These are phyloP conservation scores for Prietella phreatophila DNA, from an alignment of 2,113 vertebrate species.

Conservation along the genomic window DNA sequence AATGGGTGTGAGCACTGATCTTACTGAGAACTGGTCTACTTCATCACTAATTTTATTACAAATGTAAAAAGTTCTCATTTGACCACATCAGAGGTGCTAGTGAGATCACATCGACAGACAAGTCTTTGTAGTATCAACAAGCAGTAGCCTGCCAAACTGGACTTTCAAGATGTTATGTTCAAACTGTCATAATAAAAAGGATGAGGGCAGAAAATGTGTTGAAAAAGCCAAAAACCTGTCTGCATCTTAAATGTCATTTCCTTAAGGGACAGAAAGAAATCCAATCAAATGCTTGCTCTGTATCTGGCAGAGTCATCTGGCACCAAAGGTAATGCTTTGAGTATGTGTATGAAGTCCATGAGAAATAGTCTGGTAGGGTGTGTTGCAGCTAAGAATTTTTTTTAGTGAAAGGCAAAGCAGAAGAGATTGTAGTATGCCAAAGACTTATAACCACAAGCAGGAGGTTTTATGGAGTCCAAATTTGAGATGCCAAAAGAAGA, in stretches of 20 bases:
- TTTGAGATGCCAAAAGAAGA: neutral
- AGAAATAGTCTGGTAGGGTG: constrained; percentile 8
- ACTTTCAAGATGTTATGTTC: constrained; percentile 14
- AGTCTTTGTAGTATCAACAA: neutral
- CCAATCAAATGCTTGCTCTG: neutral
- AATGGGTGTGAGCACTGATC: constrained; percentile 45
- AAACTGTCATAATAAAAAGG: neutral
- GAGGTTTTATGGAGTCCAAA: neutral
- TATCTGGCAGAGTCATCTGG: neutral
- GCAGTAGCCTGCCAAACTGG: constrained; percentile 23
- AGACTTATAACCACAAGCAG: neutral
- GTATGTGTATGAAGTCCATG: neutral
- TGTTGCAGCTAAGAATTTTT: neutral
- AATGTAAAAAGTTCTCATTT: constrained; percentile 37
- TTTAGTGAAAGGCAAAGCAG: neutral
- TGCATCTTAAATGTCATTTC: constrained; percentile 9
- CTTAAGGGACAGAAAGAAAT: constrained; percentile 9
- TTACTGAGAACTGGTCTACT: constrained; percentile 34
- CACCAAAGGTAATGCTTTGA: constrained; percentile 3
- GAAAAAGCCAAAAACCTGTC: constrained; percentile 15
- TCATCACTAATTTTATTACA: constrained; percentile 35
- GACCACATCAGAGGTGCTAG: constrained; percentile 17
- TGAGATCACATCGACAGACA: constrained; percentile 40
- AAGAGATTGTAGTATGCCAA: neutral
- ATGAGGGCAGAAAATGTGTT: neutral